These are phyloP conservation scores for Eulemur coronatus DNA, from an alignment of 2,797 vertebrate species.

Conservation along the genomic window DNA sequence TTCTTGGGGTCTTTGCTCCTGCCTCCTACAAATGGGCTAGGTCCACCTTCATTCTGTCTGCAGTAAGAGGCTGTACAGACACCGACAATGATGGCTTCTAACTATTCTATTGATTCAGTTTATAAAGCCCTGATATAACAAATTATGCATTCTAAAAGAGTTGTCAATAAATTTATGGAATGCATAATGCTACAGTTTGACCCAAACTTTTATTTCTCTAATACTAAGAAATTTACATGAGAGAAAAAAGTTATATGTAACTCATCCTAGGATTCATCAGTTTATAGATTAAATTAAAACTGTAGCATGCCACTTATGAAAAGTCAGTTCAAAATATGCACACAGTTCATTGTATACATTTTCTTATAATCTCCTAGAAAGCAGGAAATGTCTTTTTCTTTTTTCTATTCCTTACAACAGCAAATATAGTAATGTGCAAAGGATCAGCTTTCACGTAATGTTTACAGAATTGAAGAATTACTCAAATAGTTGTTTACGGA, in stretches of 20 bases:
- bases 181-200: neutral
- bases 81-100: neutral
- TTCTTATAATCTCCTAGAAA: conserved; percentile 42
- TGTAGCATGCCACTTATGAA: conserved; percentile 22
- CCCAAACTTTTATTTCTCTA: neutral
- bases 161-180: conserved; percentile 34
- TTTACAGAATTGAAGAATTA: conserved; percentile 20
- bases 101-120: conserved; percentile 14
- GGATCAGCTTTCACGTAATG: conserved; percentile 10
- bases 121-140: neutral
- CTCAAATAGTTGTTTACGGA: conserved; percentile 15
- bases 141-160: neutral
- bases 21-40: neutral
- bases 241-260: neutral
- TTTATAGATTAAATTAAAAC: conserved; percentile 47
- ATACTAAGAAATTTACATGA: neutral
- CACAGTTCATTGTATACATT: conserved; percentile 8
- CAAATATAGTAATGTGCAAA: conserved; percentile 5
- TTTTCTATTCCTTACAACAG: neutral
- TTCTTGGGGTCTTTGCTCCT: neutral
- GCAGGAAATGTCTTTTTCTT: neutral
- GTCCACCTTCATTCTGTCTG: neutral
- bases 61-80: neutral
- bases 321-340: conserved; percentile 1
- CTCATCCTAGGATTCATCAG: neutral